phyloP scores from a whole-genome alignment of 1,140 invertebrate genomes.

The Cotesia vestalis region DNA sequence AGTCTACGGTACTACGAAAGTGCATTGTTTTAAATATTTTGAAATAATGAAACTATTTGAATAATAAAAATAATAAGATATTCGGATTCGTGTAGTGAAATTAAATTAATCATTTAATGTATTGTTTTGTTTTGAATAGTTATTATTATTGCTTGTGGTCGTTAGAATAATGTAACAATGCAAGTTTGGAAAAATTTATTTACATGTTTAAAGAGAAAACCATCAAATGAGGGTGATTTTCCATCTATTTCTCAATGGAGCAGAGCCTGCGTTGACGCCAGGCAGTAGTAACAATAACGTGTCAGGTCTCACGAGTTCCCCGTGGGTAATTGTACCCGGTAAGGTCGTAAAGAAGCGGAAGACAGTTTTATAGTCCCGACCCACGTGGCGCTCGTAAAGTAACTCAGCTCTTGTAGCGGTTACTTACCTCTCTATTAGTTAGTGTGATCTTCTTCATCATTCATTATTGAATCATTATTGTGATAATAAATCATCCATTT shows the following conservation, averaged over 20 bases:
- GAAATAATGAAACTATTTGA: background rate
- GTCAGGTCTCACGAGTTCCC: slow-evolving; percentile 49
- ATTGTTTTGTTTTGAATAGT: slow-evolving; percentile 8
- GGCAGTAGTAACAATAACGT: slow-evolving; percentile 45
- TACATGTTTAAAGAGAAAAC: slow-evolving; percentile 10
- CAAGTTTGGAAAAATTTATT: slow-evolving; percentile 23
- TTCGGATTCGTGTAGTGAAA: background rate
- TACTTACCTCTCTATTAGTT: slow-evolving; percentile 47
- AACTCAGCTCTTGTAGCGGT: slow-evolving; percentile 35
- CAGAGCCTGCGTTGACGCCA: slow-evolving; percentile 32
- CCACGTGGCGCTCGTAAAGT: slow-evolving; percentile 62
- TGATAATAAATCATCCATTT: slow-evolving; percentile 15
- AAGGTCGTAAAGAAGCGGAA: slow-evolving; percentile 61
- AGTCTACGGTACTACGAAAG: too few species aligned
- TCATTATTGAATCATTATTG: slow-evolving; percentile 53
- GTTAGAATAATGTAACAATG: slow-evolving; percentile 8
- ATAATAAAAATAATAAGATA: background rate
- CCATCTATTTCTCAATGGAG: slow-evolving; percentile 39
- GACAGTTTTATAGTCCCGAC: slow-evolving; percentile 61
- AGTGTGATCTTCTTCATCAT: slow-evolving; percentile 42
- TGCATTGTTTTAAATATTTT: slow-evolving; percentile 5
- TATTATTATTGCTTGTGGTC: background rate
- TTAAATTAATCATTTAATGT: background rate
- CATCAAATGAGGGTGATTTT: too few species aligned
- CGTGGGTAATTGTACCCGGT: slow-evolving; percentile 54